A percentile compares a stretch with the other conserved stretches of the same genome.
phyloP scores from a whole-genome alignment of 1,140 invertebrate genomes.

The Listronotus oregonensis region DNA sequence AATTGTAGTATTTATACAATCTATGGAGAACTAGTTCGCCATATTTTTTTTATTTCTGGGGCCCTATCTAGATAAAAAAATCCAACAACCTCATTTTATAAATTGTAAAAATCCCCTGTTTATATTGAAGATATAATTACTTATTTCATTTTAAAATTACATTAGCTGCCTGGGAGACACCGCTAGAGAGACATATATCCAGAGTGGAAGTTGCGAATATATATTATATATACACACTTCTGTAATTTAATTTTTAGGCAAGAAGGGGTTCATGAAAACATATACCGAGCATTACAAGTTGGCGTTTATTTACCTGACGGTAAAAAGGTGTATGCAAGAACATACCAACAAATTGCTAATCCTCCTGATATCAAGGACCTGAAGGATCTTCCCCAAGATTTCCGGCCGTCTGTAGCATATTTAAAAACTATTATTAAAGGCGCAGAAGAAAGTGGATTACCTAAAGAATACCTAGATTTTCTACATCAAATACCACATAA shows the following conservation, averaged over 20 bases:
- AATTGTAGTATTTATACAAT: too few relatives aligned
- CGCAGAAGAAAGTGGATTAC: constrained; percentile 71
- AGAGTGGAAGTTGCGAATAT: too few relatives aligned
- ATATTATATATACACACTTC: too few relatives aligned
- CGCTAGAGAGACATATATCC: too few relatives aligned
- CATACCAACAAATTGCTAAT: constrained; percentile 67
- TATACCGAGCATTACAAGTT: constrained; percentile 70
- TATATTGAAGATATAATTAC: too few relatives aligned
- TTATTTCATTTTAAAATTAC: too few relatives aligned
- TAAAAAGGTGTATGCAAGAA: constrained; percentile 62
- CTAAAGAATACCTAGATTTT: constrained; percentile 67
- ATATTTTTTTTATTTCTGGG: too few relatives aligned
- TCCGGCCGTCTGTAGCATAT: constrained; percentile 74
- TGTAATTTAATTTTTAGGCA: constrained; percentile 60
- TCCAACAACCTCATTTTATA: too few relatives aligned
- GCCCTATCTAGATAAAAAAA: too few relatives aligned
- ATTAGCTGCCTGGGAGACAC: too few relatives aligned
- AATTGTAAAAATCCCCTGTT: too few relatives aligned
- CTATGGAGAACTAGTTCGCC: too few relatives aligned
- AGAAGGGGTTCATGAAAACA: constrained; percentile 72
- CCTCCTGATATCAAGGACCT: constrained; percentile 55
- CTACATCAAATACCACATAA: constrained; percentile 71
- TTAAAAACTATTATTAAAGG: constrained; percentile 67
- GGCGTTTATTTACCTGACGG: constrained; percentile 62
- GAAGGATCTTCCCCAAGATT: constrained; percentile 59